Conservation (phyloP, 2,797 vertebrate genomes). For the Tragopan temminckii region DNA sequence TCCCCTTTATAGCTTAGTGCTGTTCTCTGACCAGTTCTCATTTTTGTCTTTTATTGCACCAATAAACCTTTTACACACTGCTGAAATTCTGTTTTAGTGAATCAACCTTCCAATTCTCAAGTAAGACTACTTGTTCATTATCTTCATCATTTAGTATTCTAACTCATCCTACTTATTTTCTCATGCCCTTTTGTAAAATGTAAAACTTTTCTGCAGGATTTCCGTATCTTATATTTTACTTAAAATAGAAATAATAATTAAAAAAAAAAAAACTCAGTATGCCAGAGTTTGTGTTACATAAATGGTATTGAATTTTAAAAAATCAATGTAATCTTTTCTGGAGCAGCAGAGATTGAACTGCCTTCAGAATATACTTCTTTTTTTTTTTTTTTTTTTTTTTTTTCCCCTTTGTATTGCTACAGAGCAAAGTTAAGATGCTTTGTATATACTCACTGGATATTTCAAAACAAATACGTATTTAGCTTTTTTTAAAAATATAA, state of each 20-base stretch:
- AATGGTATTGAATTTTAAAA: not conserved
- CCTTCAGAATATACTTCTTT: not conserved
- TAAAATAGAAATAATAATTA: not conserved
- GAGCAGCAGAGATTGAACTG: not conserved
- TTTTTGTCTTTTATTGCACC: not conserved
- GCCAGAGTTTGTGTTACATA: not conserved
- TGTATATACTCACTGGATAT: not conserved
- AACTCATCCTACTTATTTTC: not conserved
- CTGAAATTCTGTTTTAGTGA: slow-evolving; percentile 15
- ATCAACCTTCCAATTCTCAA: slow-evolving; percentile 2
- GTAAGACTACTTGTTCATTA: not conserved
- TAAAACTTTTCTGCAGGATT: not conserved
- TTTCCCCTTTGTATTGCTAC: not conserved
- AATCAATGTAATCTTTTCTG: not conserved
- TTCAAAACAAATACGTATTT: not conserved
- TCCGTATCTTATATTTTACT: not conserved
- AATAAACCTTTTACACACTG: not conserved
- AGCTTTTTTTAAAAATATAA: not conserved
- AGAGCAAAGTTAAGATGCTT: not conserved
- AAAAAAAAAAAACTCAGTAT: no score
- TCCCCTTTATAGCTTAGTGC: not conserved
- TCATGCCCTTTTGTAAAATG: not conserved
- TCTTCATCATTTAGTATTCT: not conserved
- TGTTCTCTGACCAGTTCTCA: not conserved
- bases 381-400: not conserved